phyloP scores from a whole-genome alignment of 2,888 invertebrate species.

The Melieria omissa region DNA sequence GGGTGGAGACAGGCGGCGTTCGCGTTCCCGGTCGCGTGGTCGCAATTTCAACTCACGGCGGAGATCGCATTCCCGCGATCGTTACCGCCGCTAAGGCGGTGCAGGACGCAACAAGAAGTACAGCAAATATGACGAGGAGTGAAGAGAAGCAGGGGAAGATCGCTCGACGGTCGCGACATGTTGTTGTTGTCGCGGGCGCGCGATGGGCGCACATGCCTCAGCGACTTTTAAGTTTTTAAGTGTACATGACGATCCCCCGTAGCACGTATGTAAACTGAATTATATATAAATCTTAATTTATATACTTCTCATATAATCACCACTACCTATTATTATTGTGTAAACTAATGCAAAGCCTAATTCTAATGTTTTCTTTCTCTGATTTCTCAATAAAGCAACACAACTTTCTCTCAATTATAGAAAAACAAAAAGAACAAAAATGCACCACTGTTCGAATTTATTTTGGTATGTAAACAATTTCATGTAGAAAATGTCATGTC shows the following conservation, averaged over 20 bases:
- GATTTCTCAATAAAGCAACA: conserved; percentile 16
- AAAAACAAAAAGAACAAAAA: conserved; percentile 29
- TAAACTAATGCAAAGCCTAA: conserved; percentile 15
- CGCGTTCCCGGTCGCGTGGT: conserved; percentile 58
- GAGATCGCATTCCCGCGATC: conserved; percentile 64
- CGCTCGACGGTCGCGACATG: not conserved
- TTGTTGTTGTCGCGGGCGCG: not conserved
- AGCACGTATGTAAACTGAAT: conserved; percentile 40
- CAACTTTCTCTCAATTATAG: conserved; percentile 28
- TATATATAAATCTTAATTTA: conserved; percentile 10
- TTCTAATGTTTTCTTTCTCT: conserved; percentile 24
- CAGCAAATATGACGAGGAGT: not conserved
- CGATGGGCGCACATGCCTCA: not conserved
- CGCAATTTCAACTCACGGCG: conserved; percentile 56
- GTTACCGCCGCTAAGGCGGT: conserved; percentile 60
- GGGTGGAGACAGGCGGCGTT: conserved; percentile 50
- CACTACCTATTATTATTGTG: conserved; percentile 7
- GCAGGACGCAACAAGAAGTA: not conserved
- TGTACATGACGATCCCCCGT: conserved; percentile 37
- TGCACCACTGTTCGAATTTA: conserved; percentile 29
- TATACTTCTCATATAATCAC: not conserved
- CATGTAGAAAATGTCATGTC: too few relatives aligned
- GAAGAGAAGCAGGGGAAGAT: not conserved
- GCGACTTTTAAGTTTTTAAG: conserved; percentile 26
- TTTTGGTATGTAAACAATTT: conserved; percentile 25